Base-by-base conservation (phyloP, 2,888 invertebrate species). In the Drosophila neonasuta region DNA sequence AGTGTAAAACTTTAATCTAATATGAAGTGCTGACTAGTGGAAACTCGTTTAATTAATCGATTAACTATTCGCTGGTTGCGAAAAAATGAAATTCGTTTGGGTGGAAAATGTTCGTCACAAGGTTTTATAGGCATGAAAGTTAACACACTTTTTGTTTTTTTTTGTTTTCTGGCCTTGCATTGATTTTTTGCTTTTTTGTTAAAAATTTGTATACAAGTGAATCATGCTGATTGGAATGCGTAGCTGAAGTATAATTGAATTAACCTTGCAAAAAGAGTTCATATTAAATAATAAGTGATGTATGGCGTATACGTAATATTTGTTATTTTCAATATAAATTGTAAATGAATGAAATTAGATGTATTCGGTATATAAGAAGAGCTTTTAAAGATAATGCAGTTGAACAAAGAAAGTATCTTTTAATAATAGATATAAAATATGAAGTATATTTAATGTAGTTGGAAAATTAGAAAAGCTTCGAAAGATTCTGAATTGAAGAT, bases 231-330 rank as follows among this genome's bases (percentile, higher is more conserved):
- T 30, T 20, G n/a, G n/a, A 58, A 32, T 41, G 5, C 15, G 51
- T 42, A 32, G n/a, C 4, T 42, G 17, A 42, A 42, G 30, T 51
- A 8, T 42, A 36, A 13, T 34, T 11, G 29, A 41, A 24, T n/a
- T 30, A 36, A 11, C 63, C 49, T 61, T 44, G 50, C 10, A 30
- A 36, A 5, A 36, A 36, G n/a, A 36, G n/a, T 36, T n/a, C n/a
- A 36, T 36, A 36, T 5, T 6, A 36, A n/a, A 11, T 34, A 11
- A 34, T 32, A 10, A 3, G 9, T 4, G 11, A 32, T 6, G 1
- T 6, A 24, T 24, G 24, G 24, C 24, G 24, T 24, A 24, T 6
- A 24, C 24, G 24, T 24, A 24, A 24, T 24, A 24, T 24, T 6
- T 24, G 24, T 6, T 6, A 6, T 24, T 6, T 24, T 24, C 1